Evolutionary conservation across 2,888 invertebrate genomes (phyloP), one percentile per base, ranked within the genome.

Genomic region (Vesta saturnalis): DNA sequence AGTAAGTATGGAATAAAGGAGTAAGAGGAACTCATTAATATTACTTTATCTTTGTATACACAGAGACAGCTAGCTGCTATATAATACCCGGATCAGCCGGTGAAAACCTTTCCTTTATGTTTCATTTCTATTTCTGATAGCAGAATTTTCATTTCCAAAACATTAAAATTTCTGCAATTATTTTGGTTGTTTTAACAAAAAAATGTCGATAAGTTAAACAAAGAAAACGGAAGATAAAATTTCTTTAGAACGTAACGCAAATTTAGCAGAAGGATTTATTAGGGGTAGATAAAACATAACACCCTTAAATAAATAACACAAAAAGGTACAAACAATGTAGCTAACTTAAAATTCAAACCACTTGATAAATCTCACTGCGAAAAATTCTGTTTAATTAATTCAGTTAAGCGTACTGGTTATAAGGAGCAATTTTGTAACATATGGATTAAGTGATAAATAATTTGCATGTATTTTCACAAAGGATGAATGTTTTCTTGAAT

Each of bases 41-140:
- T 74, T 74, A 74, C 74, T 74, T 74, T 74, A 74, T 72, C 74
- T 74, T 71, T 73, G 74, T 73, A 74, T 73, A 71, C 72, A 71
- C 73, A 74, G 74, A 73, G 74, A 74, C 74, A 74, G 74, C 70
- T 67, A 65, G 66, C 64, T 69, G 69, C 63, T 71, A 69, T 71
- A 60, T 69, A 69, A 65, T 64, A 64, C 61, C 69, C 49, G 69
- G 69, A 65, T 68, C 68, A 68, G 60, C 64, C 64, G 52, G 60
- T 60, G 68, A 68, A 68, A 68, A 64, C 64, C 64, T 64, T 54
- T 63, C 55, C 68, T 69, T 60, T 64, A 56, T 60, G 16, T 46
- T 68, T 63, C 63, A 64, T 60, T 64, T 57, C 54, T 35, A 61
- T 52, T 57, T 60, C 56, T 54, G 39, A 64, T 43, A 39, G 57